A percentile compares a stretch with the other conserved stretches of the same genome.
phyloP scores from a whole-genome alignment of 2,797 vertebrate species.

The Alca torda region DNA sequence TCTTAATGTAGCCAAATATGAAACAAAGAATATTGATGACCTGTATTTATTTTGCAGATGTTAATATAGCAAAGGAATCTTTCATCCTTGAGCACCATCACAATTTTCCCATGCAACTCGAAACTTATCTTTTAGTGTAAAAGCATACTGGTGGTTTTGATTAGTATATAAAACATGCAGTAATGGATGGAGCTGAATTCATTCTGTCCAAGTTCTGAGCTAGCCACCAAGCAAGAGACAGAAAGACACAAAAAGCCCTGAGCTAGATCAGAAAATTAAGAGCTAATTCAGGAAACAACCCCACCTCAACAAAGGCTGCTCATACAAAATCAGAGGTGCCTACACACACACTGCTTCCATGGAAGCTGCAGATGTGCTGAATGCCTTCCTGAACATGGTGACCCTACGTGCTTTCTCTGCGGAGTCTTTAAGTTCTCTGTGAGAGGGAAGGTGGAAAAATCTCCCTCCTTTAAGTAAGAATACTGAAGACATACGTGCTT shows the following conservation, averaged over 20 bases:
- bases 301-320: neutral
- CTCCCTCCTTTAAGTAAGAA: neutral
- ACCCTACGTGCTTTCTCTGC: neutral
- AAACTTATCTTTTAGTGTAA: neutral
- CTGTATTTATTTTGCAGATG: conserved; percentile 30
- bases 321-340: neutral
- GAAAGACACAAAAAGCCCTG: neutral
- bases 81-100: neutral
- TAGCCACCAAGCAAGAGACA: neutral
- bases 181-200: neutral
- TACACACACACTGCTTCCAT: neutral
- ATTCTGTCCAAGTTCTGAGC: neutral
- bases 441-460: neutral
- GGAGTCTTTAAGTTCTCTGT: neutral
- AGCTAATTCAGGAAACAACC: neutral
- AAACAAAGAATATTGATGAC: conserved; percentile 46
- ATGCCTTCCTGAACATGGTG: neutral
- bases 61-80: neutral
- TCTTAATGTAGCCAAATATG: conserved; percentile 28
- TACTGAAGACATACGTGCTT: neutral
- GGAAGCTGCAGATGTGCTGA: neutral
- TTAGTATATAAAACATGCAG: neutral
- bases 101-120: neutral
- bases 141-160: neutral
- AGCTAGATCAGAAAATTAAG: neutral